Base-by-base conservation (phyloP, 2,113 vertebrate genomes). In the Tachycineta bicolor region DNA sequence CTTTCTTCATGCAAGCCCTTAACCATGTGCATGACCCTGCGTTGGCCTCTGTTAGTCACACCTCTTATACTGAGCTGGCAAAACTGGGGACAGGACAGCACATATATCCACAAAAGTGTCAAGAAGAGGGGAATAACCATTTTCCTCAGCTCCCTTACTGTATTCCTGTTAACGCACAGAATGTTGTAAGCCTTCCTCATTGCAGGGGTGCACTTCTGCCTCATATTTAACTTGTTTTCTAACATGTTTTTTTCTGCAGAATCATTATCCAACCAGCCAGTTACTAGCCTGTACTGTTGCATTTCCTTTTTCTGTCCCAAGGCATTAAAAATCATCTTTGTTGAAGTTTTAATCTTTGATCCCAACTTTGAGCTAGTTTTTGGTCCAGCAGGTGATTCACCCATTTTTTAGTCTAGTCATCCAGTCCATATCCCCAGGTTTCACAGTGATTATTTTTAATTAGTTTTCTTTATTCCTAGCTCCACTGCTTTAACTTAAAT, bases 141-240 rank as follows among this genome's bases (percentile, higher is more conserved):
- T 85, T 71, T 20, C 7, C 8, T 2, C 19, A 47, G 0, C 13
- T 12, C 1, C 2, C 24, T 88, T 52, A n/a, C 13, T 50, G 7
- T 39, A 47, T 0, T 5, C 12, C 28, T 67, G 37, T 41, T 31
- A 37, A 65, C 22, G 31, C 25, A 37, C 43, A 75, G 12, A 4
- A 9, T 31, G 11, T 11, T 52, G 6, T 52, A 46, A 39, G 11
- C 25, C 34, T 47, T 84, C 33, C 33, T 47, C 14, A 9, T 33
- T 59, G 29, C 16, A 60, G 58, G 49, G 31, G 33, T 37, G 16
- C 24, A 56, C 8, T 46, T 19, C 26, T 81, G 34, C 21, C 34
- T 89, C 12, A 14, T 17, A 6, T 49, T 93, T 69, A 63, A 23
- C 31, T 70, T 49, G 4, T 68, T 85, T 82, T 56, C 50, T 78